Base-by-base conservation (phyloP, 2,888 invertebrate species). In the Crepidodera aurea region DNA sequence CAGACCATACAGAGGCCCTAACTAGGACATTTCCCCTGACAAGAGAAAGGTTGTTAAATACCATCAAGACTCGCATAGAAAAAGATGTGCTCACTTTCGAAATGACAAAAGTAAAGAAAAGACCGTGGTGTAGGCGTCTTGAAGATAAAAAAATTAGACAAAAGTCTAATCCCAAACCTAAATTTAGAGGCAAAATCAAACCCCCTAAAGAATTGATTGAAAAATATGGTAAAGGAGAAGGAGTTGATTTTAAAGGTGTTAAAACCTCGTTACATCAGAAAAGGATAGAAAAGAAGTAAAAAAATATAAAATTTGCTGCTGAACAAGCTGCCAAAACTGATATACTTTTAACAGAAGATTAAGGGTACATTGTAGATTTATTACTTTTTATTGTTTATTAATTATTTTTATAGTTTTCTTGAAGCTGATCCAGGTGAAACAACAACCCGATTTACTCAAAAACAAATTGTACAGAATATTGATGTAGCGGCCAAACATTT, bases 401-500 rank as follows among this genome's bases (percentile, higher is more conserved):
- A 59, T 22, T 13, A 29, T 18, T 10, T 25, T 81, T 81, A 18
- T 75, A 89, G 91, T 12, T 90, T 84, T 75, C 78, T 96, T 61
- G 88, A 92, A 79, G 87, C 90, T 5, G 93, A 91, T 67, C 85
- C 87, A 57, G 91, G 89, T 51, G 90, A 91, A 75, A 86, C 87
- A 32, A 93, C 94, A 0, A 87, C 88, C 18, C 86, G 89, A 50
- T 88, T 94, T 70, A 88, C 89, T 1, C 98, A 98, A 78, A 84
- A 85, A 62, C 88, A 96, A 70, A 95, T 98, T 70, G 87, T 84
- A 1, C 83, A 88, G 4, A 87, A 85, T 81, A 92, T 96, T 0
- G 98, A 98, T 77, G 90, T 98, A 55, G 96, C 97, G 0, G 82
- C 93, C 0, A 97, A 97, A 79, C 87, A 87, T 73, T 95, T 95